A percentile compares a stretch with the other conserved stretches of the same genome.
Evolutionary conservation across 2,888 invertebrate genomes (phyloP).

Genomic region (Rhorus exstirpatorius): DNA sequence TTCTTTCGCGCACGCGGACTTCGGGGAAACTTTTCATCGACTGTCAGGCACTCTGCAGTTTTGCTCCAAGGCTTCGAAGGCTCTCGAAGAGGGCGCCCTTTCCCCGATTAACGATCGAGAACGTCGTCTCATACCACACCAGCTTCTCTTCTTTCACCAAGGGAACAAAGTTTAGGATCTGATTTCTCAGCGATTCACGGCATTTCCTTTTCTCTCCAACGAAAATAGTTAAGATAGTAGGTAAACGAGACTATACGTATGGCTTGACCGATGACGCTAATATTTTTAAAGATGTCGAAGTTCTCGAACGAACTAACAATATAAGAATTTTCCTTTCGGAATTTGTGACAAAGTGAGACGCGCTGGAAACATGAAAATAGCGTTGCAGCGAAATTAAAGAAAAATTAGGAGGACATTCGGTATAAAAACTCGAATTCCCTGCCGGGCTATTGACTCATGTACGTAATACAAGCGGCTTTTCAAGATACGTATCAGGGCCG

Average conservation of each 20-base stretch:
- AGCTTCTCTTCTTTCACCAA: slow-evolving; percentile 28
- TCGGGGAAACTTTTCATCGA: slow-evolving; percentile 61
- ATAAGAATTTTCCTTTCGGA: too few relatives aligned
- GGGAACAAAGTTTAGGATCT: slow-evolving; percentile 31
- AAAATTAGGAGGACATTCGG: background rate
- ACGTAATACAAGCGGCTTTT: too few relatives aligned
- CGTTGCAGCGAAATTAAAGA: background rate
- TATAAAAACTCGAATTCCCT: background rate
- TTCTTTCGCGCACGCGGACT: slow-evolving; percentile 28
- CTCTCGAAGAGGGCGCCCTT: slow-evolving; percentile 36
- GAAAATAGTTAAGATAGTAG: too few relatives aligned
- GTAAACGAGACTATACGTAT: too few relatives aligned
- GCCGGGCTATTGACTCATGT: background rate
- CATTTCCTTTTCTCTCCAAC: background rate
- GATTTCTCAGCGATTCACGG: background rate
- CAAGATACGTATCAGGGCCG: too few relatives aligned
- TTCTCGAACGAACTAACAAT: too few relatives aligned
- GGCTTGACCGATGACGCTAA: too few relatives aligned
- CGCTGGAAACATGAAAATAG: too few relatives aligned
- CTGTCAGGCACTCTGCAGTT: slow-evolving; percentile 33
- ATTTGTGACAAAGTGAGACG: too few relatives aligned
- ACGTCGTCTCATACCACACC: slow-evolving; percentile 38
- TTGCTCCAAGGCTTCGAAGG: slow-evolving; percentile 36
- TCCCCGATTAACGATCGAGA: slow-evolving; percentile 56
- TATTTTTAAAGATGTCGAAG: background rate